Evolutionary conservation across 2,888 invertebrate species (phyloP), one percentile per base, ranked within the genome.

Genomic region (Noctua pronuba): DNA sequence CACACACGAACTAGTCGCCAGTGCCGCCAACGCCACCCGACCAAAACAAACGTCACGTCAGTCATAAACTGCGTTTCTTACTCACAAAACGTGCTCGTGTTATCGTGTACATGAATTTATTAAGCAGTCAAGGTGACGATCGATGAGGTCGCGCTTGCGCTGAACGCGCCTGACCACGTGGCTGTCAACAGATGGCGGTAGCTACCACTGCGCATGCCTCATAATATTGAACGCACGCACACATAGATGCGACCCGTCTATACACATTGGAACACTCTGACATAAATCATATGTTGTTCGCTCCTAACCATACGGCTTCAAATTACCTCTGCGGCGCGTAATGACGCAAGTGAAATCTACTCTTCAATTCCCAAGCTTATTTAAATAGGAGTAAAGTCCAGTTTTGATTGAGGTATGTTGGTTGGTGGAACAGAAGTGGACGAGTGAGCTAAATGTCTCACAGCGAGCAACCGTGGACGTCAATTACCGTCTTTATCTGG

Each of bases 141-240:
- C 96, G 95, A 96, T 96, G 92, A 88, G 89, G 88, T 77, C 93
- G 93, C 94, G 93, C 93, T 87, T 93, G 95, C 95, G 95, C 90
- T 52, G 55, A 70, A 75, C 81, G 78, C 74, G 66, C 76, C 77
- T 64, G 83, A 90, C 90, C 92, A 96, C 96, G 96, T 96, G 96
- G 92, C 92, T 86, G 92, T 93, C 95, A 94, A 95, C 95, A 96
- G 96, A 96, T 96, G 96, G 96, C 96, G 91, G 92, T 94, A 91
- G 86, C 81, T 49, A 89, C 88, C 92, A 93, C 86, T 86, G 92
- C 96, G 96, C 96, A 96, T 95, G 96, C 94, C 93, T 91, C 86
- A 89, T 81, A 89, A 91, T 96, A 96, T 96, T 96, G 96, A 96
- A 90, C 96, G 93, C 92, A 90, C 93, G 81, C 94, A 83, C 75